These are phyloP conservation scores for Lepidocolaptes lacrymiger DNA, from an alignment of 2,797 vertebrate genomes.

Conservation along the genomic window DNA sequence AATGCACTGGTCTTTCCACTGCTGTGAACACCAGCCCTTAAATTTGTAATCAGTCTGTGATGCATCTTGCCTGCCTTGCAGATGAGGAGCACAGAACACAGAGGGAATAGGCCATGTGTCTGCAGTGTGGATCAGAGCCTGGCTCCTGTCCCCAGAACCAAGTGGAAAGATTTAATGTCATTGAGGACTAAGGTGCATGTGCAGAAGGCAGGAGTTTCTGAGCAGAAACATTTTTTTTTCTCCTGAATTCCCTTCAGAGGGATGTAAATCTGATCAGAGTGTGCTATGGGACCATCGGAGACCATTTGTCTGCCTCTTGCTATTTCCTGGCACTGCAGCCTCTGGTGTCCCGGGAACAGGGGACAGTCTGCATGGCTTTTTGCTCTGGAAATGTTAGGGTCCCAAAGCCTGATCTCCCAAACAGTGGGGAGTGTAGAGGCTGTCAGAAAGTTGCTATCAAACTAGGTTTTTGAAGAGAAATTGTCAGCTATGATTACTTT, in stretches of 20 bases:
- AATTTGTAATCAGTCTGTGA: neutral
- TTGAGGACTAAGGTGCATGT: neutral
- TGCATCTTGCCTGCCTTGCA: neutral
- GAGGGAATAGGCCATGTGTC: neutral
- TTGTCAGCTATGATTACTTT: neutral
- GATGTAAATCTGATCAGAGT: neutral
- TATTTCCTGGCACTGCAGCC: neutral
- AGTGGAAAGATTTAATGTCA: neutral
- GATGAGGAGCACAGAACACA: neutral
- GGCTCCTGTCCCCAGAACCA: neutral
- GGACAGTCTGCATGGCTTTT: neutral
- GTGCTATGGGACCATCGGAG: neutral
- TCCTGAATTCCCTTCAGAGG: neutral
- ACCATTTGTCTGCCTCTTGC: neutral
- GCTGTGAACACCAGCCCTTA: neutral
- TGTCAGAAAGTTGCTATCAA: neutral
- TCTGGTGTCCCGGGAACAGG: fast-evolving
- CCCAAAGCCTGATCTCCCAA: neutral
- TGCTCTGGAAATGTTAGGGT: neutral
- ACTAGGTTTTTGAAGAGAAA: neutral
- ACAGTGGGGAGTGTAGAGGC: fast-evolving
- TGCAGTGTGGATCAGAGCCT: neutral
- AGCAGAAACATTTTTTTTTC: neutral
- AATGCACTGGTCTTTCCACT: neutral
- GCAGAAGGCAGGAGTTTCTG: neutral